These are phyloP conservation scores for Paramacrobiotus metropolitanus DNA, from an alignment of 1,140 invertebrate genomes.

Conservation along the genomic window DNA sequence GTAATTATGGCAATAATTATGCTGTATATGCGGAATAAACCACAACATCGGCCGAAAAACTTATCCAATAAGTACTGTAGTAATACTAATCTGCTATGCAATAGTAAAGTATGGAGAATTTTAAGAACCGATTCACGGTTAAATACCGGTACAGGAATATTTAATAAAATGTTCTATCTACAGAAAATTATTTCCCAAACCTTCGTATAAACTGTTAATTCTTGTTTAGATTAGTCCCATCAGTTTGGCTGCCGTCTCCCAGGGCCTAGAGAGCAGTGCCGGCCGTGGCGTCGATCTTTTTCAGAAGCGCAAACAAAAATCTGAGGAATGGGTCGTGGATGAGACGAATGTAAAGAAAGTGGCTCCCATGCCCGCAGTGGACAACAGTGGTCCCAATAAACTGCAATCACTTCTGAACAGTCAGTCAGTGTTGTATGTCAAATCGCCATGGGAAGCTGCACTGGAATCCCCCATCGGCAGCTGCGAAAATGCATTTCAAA, in stretches of 20 bases:
- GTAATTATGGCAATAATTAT: too few relatives aligned
- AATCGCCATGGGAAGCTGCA: constrained; percentile 47
- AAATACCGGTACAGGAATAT: too few relatives aligned
- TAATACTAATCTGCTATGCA: too few relatives aligned
- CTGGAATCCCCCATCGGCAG: constrained; percentile 34
- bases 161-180: too few relatives aligned
- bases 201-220: too few relatives aligned
- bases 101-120: too few relatives aligned
- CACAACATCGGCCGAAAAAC: too few relatives aligned
- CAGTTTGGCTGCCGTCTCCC: not conserved
- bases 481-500: constrained; percentile 39
- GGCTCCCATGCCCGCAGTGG: constrained; percentile 11
- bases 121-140: too few relatives aligned
- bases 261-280: constrained; percentile 12
- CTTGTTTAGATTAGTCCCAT: not conserved
- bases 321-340: constrained; percentile 63
- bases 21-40: too few relatives aligned
- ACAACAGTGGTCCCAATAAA: constrained; percentile 8
- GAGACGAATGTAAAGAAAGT: constrained; percentile 31
- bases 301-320: constrained; percentile 55
- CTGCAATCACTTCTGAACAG: constrained; percentile 26
- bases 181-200: too few relatives aligned
- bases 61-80: too few relatives aligned
- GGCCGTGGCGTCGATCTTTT: constrained; percentile 48
- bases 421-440: constrained; percentile 33